Base-by-base conservation (phyloP, 2,797 vertebrate species). In the Rhinichthys osculus region DNA sequence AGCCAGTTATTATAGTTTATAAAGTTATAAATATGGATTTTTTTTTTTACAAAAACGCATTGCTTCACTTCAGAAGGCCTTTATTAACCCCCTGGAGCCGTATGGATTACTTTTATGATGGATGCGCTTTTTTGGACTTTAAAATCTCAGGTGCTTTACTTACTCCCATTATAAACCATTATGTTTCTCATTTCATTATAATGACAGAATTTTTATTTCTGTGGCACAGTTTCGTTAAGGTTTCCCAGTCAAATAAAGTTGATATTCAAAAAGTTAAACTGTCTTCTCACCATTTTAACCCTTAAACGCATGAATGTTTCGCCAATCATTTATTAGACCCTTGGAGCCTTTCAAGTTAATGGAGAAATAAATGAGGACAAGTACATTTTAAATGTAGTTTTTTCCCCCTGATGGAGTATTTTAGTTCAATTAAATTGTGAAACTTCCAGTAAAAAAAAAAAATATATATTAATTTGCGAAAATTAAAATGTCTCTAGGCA, bases 401-500 rank as follows among this genome's bases (percentile, higher is more conserved):
- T 84, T 83, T 85, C 79, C 72, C 82, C 84, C 84, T 71, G 83
- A 82, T 84, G 62, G 86, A 72, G 73, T 27, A 86, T 85, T 84
- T 77, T 78, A 73, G 64, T 84, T 90, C 69, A 87, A 87, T 90
- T 88, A 86, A 82, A 69, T 82, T 76, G 81, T 81, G 78, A 88
- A 84, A 83, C 82, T 85, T 81, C 50, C 50, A 83, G 7, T 27
- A 72, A 87, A 70, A 86, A 85, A 42, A 72, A 86, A 44, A 86
- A 84, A 87, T n/a, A n/a, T n/a, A n/a, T n/a, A n/a, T 47, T 84
- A 86, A 88, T 90, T 88, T 88, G 81, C 21, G 30, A 87, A 86
- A 88, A 82, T 80, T 82, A 42, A 82, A 88, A 88, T 89, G 89
- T 89, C 89, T 89, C 74, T 86, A 81, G 89, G 89, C 89, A 87